Evolutionary conservation across 2,888 invertebrate species (phyloP).

Genomic region (Microchrysa polita): DNA sequence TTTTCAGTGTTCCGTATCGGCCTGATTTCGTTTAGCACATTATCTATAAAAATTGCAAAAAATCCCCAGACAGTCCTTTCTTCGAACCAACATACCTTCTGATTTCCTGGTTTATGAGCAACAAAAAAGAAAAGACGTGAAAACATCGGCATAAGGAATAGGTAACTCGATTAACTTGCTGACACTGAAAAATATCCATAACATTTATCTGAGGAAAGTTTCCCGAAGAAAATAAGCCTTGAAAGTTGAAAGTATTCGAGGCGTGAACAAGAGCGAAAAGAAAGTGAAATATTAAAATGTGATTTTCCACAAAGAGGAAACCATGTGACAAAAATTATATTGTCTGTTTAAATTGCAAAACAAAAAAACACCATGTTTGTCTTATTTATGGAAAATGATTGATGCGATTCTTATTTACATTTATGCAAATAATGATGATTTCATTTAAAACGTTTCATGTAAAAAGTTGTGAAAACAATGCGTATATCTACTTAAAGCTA

Average conservation of each 20-base stretch:
- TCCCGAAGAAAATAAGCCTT: too few relatives aligned
- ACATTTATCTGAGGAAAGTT: not conserved
- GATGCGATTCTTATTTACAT: not conserved
- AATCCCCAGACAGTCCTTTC: not conserved
- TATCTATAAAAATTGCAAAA: not conserved
- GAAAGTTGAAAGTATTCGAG: too few relatives aligned
- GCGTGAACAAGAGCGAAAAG: not conserved
- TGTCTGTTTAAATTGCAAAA: not conserved
- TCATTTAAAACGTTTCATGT: too few relatives aligned
- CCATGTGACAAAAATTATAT: not conserved
- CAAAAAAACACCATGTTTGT: not conserved
- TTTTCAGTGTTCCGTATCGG: not conserved
- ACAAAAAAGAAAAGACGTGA: not conserved
- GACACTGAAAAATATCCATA: too few relatives aligned
- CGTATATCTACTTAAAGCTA: too few relatives aligned
- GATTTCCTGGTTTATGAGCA: not conserved
- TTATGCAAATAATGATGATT: too few relatives aligned
- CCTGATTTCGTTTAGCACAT: not conserved
- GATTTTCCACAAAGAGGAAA: not conserved
- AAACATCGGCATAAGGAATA: not conserved
- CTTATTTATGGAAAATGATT: not conserved
- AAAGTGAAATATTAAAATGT: not conserved
- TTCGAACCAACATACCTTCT: not conserved
- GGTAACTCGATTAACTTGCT: slow-evolving; percentile 1
- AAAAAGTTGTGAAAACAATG: too few relatives aligned